Conservation (phyloP, 2,797 vertebrate species). For the Channallabes apus region DNA sequence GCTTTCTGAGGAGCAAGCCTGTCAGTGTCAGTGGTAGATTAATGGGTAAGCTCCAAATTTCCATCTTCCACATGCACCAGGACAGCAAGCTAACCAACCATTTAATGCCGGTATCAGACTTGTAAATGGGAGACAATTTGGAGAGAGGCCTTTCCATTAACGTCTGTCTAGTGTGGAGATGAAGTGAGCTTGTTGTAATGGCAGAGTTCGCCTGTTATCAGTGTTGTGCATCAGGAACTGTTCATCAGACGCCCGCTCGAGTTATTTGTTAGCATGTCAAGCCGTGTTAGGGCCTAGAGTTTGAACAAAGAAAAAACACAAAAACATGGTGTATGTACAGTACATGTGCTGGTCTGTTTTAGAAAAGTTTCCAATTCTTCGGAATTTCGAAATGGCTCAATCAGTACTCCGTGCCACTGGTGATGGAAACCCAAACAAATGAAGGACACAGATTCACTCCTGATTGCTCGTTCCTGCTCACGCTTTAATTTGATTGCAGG, state of each 20-base stretch:
- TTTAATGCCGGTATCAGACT: conserved; percentile 61
- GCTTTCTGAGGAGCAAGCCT: conserved; percentile 60
- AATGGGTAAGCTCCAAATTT: conserved; percentile 57
- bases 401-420: conserved; percentile 4
- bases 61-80: conserved; percentile 61
- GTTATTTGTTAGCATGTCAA: conserved; percentile 48
- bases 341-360: background rate
- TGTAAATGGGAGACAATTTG: conserved; percentile 58
- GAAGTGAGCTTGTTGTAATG: conserved; percentile 61
- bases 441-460: conserved; percentile 30
- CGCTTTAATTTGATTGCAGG: conserved; percentile 56
- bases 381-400: conserved; percentile 15
- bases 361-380: background rate
- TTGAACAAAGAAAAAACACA: background rate
- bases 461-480: conserved; percentile 49
- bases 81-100: conserved; percentile 53
- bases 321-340: background rate
- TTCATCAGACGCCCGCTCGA: conserved; percentile 58
- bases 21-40: conserved; percentile 57
- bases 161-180: conserved; percentile 53
- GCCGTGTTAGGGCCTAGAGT: conserved; percentile 10
- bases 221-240: conserved; percentile 42
- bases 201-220: conserved; percentile 55
- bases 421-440: conserved; percentile 19
- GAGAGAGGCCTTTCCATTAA: conserved; percentile 17